Base-by-base conservation (phyloP, 1,140 invertebrate species). In the Leptopilina boulardi region DNA sequence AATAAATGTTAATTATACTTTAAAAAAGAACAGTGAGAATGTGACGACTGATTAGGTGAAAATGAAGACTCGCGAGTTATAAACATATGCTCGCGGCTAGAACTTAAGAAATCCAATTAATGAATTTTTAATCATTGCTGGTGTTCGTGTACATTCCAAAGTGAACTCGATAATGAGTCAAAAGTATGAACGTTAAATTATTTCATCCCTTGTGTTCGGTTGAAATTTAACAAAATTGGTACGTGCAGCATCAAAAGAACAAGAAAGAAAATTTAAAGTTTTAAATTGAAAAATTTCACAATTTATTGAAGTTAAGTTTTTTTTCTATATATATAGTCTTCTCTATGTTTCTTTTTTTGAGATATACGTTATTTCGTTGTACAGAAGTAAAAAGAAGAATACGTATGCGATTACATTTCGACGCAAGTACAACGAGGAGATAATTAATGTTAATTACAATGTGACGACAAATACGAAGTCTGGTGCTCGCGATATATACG, bases 391-490 rank as follows among this genome's bases (percentile, higher is more conserved):
- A 59, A 30, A 66, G 72, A 74, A 75, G 70, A 73, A 80, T 73
- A 6, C 30, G 30, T 3, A 34, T 8, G 34, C 34, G 9, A 38
- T 38, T 38, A 78, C 79, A 77, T 70, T 77, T 77, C 15, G 23
- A 78, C 70, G 81, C 78, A 81, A 82, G 82, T 82, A 81, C 82
- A 82, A 80, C 82, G 80, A 83, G 80, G 81, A 80, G 80, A 75
- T 79, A 81, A 82, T 80, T 75, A 80, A 71, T 83, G 82, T 81
- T 81, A 81, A 81, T 78, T 80, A 80, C 13, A 18, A 38, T 38
- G 5, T 38, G n/a, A 44, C 5, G 42, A 42, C 80, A 19, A 70
- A 81, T 75, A 73, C 80, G 76, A 74, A 54, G 72, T 26, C 34
- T 26, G 73, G 73, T 38, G 66, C 41, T 11, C 59, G 59, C 73